Evolutionary conservation across 2,888 invertebrate genomes (phyloP).

Genomic region (Apamea epomidion): DNA sequence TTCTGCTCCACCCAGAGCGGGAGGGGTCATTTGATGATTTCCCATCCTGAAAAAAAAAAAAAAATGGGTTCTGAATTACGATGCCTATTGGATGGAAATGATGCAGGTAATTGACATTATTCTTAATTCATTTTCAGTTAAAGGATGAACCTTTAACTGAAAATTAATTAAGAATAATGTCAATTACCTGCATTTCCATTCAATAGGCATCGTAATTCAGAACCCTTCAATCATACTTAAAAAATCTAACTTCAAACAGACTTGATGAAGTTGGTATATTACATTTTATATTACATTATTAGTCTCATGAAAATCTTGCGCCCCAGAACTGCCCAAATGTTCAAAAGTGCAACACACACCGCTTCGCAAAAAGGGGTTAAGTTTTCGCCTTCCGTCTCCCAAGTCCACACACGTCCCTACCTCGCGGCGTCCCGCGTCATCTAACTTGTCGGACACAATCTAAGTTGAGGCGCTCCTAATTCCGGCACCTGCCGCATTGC

Average conservation of each 20-base stretch:
- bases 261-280: too few species aligned
- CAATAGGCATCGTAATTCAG: neutral
- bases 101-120: too few species aligned
- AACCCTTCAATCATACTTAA: neutral
- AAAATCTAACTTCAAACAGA: neutral
- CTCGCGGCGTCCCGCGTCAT: conserved; percentile 57
- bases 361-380: neutral
- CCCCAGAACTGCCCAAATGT: neutral
- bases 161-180: too few species aligned
- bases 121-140: too few species aligned
- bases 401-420: neutral
- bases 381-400: neutral
- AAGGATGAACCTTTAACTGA: too few species aligned
- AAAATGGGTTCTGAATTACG: too few species aligned
- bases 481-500: conserved; percentile 51
- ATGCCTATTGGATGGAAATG: too few species aligned
- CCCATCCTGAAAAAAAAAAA: too few species aligned
- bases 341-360: conserved; percentile 1
- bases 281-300: too few species aligned
- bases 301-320: neutral
- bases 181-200: too few species aligned
- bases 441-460: conserved; percentile 70
- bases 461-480: conserved; percentile 63
- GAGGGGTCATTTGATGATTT: too few species aligned
- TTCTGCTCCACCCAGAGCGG: too few species aligned